Evolutionary conservation across 1,140 invertebrate genomes (phyloP), one percentile per base, ranked within the genome.

Genomic region (Elysia chlorotica): DNA sequence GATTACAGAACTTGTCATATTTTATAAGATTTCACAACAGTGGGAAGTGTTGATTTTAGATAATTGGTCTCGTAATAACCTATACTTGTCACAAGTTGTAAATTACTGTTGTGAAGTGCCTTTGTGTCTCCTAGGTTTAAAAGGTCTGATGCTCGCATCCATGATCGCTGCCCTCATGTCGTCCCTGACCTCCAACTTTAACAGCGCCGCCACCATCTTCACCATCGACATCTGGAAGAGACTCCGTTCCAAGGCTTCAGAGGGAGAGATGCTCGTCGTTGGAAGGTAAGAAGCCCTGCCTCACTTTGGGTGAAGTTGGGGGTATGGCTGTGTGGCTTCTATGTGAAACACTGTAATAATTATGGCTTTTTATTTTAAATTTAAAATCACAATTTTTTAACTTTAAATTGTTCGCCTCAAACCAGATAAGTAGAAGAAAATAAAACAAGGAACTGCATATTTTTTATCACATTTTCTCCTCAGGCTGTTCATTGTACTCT

Each of bases 141-240:
- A 85, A 41, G 89, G 89, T 67, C 41, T 90, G 70, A 89, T 90
- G 88, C 66, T 90, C 70, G 88, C 89, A 3, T 88, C 89, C 37
- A 90, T 90, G 88, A 83, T 90, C 82, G 88, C 89, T 5, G 88
- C 89, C 25, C 80, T 90, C 36, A 89, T 90, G 87, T 89, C 87
- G 65, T 89, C 88, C 1, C 81, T 90, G 38, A 89, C 89, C 17
- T 89, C 89, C 5, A 87, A 90, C 33, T 90, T 90, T 80, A 90
- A 90, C 78, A 89, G 88, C 35, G 85, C 85, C 36, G 89, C 88
- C 31, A 89, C 89, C 4, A 88, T 90, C 56, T 90, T 90, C 77
- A 90, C 89, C 3, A 89, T 90, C 53, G 89, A 90, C 77, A 88
- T 90, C 73, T 90, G 88, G 87, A 88, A 86, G 36, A 72, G 85